Conservation (phyloP, 2,797 vertebrate species). For the Melanotaenia trifasciata region DNA sequence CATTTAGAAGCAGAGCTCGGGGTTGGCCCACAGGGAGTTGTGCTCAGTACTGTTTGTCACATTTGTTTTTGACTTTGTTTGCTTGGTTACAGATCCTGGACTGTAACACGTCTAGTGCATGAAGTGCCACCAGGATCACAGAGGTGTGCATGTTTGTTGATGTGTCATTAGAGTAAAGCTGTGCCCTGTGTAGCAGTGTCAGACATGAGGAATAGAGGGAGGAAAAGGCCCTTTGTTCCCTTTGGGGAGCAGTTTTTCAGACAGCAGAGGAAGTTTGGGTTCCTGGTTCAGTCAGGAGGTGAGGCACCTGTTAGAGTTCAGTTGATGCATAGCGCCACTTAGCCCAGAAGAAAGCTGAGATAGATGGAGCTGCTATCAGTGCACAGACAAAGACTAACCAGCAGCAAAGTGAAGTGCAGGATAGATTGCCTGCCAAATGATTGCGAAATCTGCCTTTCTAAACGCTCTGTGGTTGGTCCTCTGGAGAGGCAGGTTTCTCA, state of each 20-base stretch:
- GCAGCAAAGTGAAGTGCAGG: conserved; percentile 14
- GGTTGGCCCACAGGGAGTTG: conserved; percentile 40
- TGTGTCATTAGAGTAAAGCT: too few species aligned
- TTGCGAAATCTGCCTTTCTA: conserved; percentile 33
- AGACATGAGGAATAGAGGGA: background rate
- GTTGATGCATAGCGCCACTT: conserved; percentile 38
- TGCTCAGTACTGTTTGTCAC: conserved; percentile 49
- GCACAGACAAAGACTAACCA: conserved; percentile 33
- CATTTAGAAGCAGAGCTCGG: conserved; percentile 38
- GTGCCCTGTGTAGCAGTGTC: background rate
- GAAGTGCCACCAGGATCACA: background rate
- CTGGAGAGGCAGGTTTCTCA: conserved; percentile 45
- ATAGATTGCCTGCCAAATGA: conserved; percentile 50
- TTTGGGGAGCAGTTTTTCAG: background rate
- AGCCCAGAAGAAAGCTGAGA: conserved; percentile 43
- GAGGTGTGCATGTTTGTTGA: background rate
- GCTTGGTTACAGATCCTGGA: conserved; percentile 30
- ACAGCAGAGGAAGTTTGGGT: conserved; percentile 17
- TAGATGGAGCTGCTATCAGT: conserved; percentile 28
- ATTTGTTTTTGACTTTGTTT: conserved; percentile 50
- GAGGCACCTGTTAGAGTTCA: conserved; percentile 19
- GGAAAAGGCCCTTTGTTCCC: conserved; percentile 18
- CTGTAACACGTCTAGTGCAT: background rate
- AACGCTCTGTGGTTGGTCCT: conserved; percentile 41
- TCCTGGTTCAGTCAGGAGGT: conserved; percentile 36